Evolutionary conservation across 1,140 invertebrate genomes (phyloP), one percentile per base, ranked within the genome.

Genomic region (Globodera rostochiensis): DNA sequence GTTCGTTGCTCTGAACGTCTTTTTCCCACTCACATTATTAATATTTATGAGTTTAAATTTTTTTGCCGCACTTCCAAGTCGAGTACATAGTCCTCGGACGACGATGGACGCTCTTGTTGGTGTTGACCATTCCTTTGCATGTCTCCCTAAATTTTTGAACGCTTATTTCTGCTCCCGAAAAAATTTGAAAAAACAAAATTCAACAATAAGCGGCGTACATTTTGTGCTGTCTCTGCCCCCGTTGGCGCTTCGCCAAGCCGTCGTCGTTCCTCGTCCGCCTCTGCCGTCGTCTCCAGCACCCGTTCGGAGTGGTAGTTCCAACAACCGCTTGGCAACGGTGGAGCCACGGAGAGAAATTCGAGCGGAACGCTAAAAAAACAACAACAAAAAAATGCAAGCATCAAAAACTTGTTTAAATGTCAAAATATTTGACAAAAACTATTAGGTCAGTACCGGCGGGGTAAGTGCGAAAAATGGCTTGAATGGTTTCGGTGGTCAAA

Each of bases 381-480:
- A n/a, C n/a, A n/a, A n/a, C n/a, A n/a, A n/a, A n/a, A 66, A 25
- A 25, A 25, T 25, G 25, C 25, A 25, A 25, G 25, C 25, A 0
- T 25, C 25, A 25, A 45, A 47, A 74, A 1, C 46, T 53, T 47
- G n/a, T n/a, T 47, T 36, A 74, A 74, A 11, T 49, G 4, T 45
- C 11, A 19, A 49, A 66, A 83, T 66, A 5, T 81, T n/a, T n/a
- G n/a, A n/a, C 21, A 57, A 50, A 71, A 57, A 25, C n/a, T n/a
- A n/a, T n/a, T 64, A 67, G n/a, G 80, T 87, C n/a, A n/a, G 86
- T 79, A 92, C 92, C 91, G 84, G 96, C 95, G 47, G 98, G 97
- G 92, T 99, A 99, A 85, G 97, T 98, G 91, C 96, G 96, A 91
- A 99, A 99, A 91, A 99, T 98, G 87, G 95, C 95, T 86, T 98